phyloP scores from a whole-genome alignment of 2,888 invertebrate genomes.

The Eilema caniola region DNA sequence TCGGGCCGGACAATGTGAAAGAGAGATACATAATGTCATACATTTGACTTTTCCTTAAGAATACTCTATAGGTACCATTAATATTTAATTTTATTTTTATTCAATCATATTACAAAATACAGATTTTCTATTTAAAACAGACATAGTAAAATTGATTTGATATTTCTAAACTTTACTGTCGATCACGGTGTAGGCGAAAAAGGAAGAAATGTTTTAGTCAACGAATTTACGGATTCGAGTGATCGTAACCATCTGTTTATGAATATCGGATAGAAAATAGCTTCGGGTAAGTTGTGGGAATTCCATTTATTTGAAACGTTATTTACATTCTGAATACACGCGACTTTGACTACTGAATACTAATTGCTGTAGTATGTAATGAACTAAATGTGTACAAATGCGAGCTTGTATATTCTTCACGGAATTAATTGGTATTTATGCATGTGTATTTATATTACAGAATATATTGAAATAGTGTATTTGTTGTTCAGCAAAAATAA shows the following conservation, averaged over 20 bases:
- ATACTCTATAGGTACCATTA: too few species aligned
- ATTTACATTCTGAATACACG: not conserved
- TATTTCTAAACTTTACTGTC: not conserved
- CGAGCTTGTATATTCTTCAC: too few species aligned
- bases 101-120: too few species aligned
- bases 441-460: not conserved
- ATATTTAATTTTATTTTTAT: too few species aligned
- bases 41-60: too few species aligned
- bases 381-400: not conserved
- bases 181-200: not conserved
- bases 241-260: not conserved
- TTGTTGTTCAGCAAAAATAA: too few species aligned
- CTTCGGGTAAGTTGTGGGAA: not conserved
- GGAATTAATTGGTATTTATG: not conserved
- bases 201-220: not conserved
- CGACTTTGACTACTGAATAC: constrained; percentile 3
- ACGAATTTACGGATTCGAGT: not conserved
- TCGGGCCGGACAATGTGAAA: too few species aligned
- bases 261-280: constrained; percentile 3
- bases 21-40: too few species aligned
- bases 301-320: constrained; percentile 4
- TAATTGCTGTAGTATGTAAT: not conserved
- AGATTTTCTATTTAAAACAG: too few species aligned
- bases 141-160: too few species aligned
- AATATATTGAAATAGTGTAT: too few species aligned